Evolutionary conservation across 2,888 invertebrate species (phyloP), one percentile per base, ranked within the genome.

Genomic region (Loripinus fragilis): DNA sequence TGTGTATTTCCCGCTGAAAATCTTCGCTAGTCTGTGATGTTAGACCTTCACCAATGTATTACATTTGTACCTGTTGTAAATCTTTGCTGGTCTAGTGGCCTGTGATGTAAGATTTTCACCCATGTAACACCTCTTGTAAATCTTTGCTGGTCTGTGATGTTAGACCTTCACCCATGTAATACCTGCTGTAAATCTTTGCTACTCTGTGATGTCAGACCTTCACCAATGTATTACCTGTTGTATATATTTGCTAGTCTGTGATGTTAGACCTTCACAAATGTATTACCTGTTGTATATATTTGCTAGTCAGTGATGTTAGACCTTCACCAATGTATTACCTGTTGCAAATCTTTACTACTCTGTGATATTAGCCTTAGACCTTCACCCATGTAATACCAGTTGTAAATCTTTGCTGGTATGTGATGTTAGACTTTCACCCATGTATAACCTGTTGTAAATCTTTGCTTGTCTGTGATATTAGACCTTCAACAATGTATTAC

Each of bases 401-500:
- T 38, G 38, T 38, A 38, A 38, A 74, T 83, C 83, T 75, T 78
- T 81, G 38, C 38, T 38, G 12, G 38, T 38, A 5, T 38, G 7
- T 38, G 12, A 5, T 38, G 38, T 38, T 5, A 38, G 38, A 38
- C 7, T 12, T 38, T 38, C 38, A n/a, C n/a, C 12, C 7, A 38
- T 38, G 38, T 38, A 38, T 8, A 38, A 81, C 83, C 83, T 83
- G 83, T 74, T 74, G 73, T 8, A 83, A 69, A 74, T 83, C 83
- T 75, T 78, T 81, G 52, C 50, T 55, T 41, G 83, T 81, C 60
- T 77, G 82, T 52, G 64, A 45, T 72, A 77, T 74, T 8, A 82
- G 66, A 30, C 76, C 77, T 75, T 80, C 80, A 81, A 50, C 42
- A 83, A 52, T 38, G 38, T 8, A 5, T 8, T 38, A 38, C 38